Evolutionary conservation across 2,797 vertebrate species (phyloP).

Genomic region (Karalla daura): DNA sequence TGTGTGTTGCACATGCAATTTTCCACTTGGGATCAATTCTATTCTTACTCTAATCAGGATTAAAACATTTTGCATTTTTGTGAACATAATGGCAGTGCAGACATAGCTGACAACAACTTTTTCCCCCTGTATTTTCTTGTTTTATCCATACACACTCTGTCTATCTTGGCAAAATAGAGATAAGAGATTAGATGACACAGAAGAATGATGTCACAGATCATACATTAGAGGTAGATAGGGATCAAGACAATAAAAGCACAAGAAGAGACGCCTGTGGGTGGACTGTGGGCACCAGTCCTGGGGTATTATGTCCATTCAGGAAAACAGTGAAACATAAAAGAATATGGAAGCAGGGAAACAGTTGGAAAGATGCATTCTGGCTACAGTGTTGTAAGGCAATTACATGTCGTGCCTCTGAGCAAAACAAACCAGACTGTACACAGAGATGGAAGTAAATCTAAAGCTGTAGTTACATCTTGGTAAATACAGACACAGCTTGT

Average conservation of each 20-base stretch:
- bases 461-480: slow-evolving; percentile 24
- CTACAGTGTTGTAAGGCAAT: slow-evolving; percentile 26
- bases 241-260: slow-evolving; percentile 64
- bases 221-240: slow-evolving; percentile 77
- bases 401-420: slow-evolving; percentile 33
- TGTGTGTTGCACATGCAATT: no score
- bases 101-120: slow-evolving; percentile 71
- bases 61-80: no score
- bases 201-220: slow-evolving; percentile 64
- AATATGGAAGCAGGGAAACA: background rate
- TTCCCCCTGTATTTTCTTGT: slow-evolving; percentile 57
- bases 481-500: slow-evolving; percentile 30
- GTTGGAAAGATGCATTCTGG: slow-evolving; percentile 11
- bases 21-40: no score
- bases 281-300: slow-evolving; percentile 35
- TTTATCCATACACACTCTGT: slow-evolving; percentile 56
- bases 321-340: slow-evolving; percentile 19
- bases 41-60: no score
- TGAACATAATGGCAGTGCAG: slow-evolving; percentile 61
- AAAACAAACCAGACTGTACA: slow-evolving; percentile 36
- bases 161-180: slow-evolving; percentile 45
- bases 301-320: slow-evolving; percentile 39
- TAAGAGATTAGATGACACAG: slow-evolving; percentile 58
- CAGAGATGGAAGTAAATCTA: slow-evolving; percentile 17
- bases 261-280: slow-evolving; percentile 30